Conservation (phyloP, 1,140 invertebrate species). For the Drepana arcuata region DNA sequence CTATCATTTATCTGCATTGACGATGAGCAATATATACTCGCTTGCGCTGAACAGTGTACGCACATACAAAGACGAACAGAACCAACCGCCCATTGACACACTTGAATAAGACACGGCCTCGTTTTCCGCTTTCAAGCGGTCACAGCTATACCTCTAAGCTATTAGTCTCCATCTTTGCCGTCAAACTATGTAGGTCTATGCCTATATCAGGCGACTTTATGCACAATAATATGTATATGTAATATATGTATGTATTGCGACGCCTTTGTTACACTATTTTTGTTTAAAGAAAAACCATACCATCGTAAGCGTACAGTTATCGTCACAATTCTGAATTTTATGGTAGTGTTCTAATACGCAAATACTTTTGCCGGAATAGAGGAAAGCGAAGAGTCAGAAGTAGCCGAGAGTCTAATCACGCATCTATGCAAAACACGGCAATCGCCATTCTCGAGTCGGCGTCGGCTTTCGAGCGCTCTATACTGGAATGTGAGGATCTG, state of each 20-base stretch:
- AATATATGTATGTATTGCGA: not conserved
- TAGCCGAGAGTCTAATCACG: constrained; percentile 29
- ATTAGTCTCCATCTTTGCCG: constrained; percentile 17
- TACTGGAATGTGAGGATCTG: constrained; percentile 63
- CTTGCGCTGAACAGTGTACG: constrained; percentile 25
- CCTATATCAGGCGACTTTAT: not conserved
- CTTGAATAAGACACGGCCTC: constrained; percentile 50
- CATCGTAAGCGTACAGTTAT: constrained; percentile 53
- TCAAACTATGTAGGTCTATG: constrained; percentile 1
- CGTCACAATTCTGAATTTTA: constrained; percentile 17
- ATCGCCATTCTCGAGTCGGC: constrained; percentile 60
- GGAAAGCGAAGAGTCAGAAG: constrained; percentile 22
- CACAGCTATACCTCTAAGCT: constrained; percentile 14
- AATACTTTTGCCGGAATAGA: constrained; percentile 20
- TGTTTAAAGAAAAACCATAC: constrained; percentile 41
- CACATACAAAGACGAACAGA: constrained; percentile 44
- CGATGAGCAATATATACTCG: too few species aligned
- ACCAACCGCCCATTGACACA: constrained; percentile 42
- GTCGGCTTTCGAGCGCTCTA: constrained; percentile 52
- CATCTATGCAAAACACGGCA: constrained; percentile 69
- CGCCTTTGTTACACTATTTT: not conserved
- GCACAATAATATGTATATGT: not conserved
- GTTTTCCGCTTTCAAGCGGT: constrained; percentile 37
- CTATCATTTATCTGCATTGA: too few species aligned
- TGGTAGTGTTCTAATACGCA: constrained; percentile 6